A percentile compares a stretch with the other conserved stretches of the same genome.
Conservation (phyloP, 2,888 invertebrate species). For the Stenurella melanura region DNA sequence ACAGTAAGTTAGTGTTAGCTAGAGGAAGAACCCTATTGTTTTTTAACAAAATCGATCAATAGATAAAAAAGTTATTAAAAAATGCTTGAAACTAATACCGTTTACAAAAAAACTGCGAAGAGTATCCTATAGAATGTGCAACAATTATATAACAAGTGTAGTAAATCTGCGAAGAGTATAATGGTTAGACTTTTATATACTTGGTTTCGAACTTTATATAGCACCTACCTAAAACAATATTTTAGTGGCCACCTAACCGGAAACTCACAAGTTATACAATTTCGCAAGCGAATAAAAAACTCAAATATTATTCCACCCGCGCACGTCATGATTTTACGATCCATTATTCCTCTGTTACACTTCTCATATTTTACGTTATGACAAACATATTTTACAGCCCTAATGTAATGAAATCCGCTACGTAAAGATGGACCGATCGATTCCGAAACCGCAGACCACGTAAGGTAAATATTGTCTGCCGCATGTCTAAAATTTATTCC, state of each 20-base stretch:
- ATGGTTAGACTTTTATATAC: too few relatives aligned
- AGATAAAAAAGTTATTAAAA: too few relatives aligned
- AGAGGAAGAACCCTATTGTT: too few relatives aligned
- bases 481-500: background rate
- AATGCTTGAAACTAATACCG: too few relatives aligned
- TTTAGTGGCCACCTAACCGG: background rate
- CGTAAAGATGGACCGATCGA: conserved; percentile 9
- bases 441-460: background rate
- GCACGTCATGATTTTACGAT: background rate
- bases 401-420: background rate
- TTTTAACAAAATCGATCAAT: too few relatives aligned
- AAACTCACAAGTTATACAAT: background rate
- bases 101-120: too few relatives aligned
- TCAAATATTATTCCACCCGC: background rate
- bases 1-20: too few relatives aligned
- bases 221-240: background rate
- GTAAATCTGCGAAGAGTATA: too few relatives aligned
- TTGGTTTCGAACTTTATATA: too few relatives aligned
- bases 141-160: too few relatives aligned
- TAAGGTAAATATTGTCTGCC: background rate
- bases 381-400: conserved; percentile 9
- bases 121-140: too few relatives aligned
- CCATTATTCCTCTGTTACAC: background rate
- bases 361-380: background rate
- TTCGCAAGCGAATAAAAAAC: background rate